phyloP scores from a whole-genome alignment of 2,113 vertebrate species.

The Caretta caretta region DNA sequence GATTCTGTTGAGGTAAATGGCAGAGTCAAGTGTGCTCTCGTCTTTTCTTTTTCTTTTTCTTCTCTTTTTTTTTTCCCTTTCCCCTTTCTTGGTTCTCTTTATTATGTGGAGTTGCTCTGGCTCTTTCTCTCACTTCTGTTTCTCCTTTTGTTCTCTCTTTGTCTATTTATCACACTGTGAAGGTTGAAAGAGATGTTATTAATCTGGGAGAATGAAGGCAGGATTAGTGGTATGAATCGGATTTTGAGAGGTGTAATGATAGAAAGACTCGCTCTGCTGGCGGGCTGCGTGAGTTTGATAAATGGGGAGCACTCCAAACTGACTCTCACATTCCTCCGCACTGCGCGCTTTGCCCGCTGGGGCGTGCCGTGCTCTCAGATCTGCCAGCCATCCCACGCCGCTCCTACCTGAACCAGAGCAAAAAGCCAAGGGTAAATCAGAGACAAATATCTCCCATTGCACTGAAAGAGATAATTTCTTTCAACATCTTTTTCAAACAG shows the following conservation, averaged over 20 bases:
- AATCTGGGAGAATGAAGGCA: conserved; percentile 99
- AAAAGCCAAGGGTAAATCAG: conserved; percentile 89
- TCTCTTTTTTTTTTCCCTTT: conserved; percentile 70
- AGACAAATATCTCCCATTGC: conserved; percentile 86
- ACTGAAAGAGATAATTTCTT: conserved; percentile 88
- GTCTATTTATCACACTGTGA: conserved; percentile 99
- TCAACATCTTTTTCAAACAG: conserved; percentile 81
- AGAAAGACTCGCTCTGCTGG: conserved; percentile 99
- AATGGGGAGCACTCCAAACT: conserved; percentile 97
- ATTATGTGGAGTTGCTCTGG: conserved; percentile 87
- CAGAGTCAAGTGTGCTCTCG: conserved; percentile 79
- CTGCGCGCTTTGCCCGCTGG: conserved; percentile 87
- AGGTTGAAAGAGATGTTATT: conserved; percentile 99
- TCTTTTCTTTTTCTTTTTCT: conserved; percentile 72
- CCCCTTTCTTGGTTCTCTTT: conserved; percentile 86
- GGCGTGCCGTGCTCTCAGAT: conserved; percentile 90
- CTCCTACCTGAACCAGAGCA: conserved; percentile 88
- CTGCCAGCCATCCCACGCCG: conserved; percentile 86
- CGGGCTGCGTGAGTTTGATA: conserved; percentile 99
- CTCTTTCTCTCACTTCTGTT: conserved; percentile 90
- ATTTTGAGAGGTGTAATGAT: conserved; percentile 99
- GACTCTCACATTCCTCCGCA: conserved; percentile 88
- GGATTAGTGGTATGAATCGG: conserved; percentile 99
- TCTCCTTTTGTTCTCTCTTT: conserved; percentile 98
- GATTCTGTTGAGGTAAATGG: conserved; percentile 77